Percentiles rank a stretch among this genome's conserved stretches.
These are phyloP conservation scores for Variabilichromis moorii DNA, from an alignment of 2,113 vertebrate species.

Conservation along the genomic window DNA sequence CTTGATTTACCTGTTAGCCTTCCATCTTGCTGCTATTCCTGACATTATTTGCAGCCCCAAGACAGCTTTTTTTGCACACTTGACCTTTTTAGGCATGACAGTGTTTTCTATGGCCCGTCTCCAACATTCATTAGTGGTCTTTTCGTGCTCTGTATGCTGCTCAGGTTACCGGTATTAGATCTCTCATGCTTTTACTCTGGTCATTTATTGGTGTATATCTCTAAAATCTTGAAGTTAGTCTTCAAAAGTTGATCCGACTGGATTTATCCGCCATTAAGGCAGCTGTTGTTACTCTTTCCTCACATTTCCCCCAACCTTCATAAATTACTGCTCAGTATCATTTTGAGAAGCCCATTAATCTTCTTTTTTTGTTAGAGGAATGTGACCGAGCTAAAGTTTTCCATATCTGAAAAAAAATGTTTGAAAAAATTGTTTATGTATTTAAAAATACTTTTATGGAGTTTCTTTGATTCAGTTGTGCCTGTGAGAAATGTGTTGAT, in stretches of 20 bases:
- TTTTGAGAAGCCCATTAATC: not conserved
- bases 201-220: not conserved
- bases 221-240: not conserved
- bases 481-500: not conserved
- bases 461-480: not conserved
- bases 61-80: not conserved
- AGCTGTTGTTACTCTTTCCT: not conserved
- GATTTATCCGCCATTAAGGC: not conserved
- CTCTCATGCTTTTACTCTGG: not conserved
- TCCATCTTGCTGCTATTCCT: not conserved
- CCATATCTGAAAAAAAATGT: not conserved
- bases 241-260: not conserved
- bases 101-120: not conserved
- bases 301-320: constrained; percentile 12
- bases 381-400: not conserved
- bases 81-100: not conserved
- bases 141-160: not conserved
- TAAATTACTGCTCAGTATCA: constrained; percentile 23
- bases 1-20: not conserved
- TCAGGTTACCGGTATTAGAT: not conserved
- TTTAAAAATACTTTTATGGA: not conserved
- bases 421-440: not conserved
- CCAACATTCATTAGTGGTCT: not conserved
- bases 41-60: not conserved
- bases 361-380: not conserved